These are phyloP conservation scores for Sebastes aleutianus DNA, from an alignment of 2,797 vertebrate genomes.

Conservation along the genomic window DNA sequence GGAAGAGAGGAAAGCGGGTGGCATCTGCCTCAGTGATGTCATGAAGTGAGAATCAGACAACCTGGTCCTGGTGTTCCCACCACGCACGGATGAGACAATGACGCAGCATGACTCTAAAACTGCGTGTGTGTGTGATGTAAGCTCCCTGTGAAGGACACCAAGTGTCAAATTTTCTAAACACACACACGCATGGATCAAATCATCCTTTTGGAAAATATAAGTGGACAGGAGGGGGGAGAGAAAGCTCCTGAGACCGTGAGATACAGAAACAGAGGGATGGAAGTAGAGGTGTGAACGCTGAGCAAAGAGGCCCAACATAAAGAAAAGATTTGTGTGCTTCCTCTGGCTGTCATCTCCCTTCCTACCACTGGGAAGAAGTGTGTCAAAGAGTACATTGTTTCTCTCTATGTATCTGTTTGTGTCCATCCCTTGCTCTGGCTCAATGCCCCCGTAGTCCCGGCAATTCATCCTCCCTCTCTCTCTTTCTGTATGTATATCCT, in stretches of 20 bases:
- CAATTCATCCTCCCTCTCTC: slow-evolving; percentile 39
- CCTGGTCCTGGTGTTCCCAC: slow-evolving; percentile 36
- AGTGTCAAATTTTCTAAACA: slow-evolving; percentile 32
- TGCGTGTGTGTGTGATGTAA: slow-evolving; percentile 3
- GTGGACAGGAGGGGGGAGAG: neutral
- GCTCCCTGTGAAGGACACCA: slow-evolving; percentile 35
- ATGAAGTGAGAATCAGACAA: slow-evolving; percentile 27
- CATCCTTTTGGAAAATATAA: slow-evolving; percentile 28
- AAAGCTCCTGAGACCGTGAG: slow-evolving; percentile 23
- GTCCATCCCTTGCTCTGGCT: slow-evolving; percentile 51
- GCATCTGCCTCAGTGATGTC: slow-evolving; percentile 43
- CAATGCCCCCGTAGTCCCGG: slow-evolving; percentile 35
- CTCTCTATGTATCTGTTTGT: slow-evolving; percentile 62
- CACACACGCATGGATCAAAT: slow-evolving; percentile 25
- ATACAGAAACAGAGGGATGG: slow-evolving; percentile 45
- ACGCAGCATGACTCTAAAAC: slow-evolving; percentile 40
- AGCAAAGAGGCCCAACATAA: slow-evolving; percentile 54
- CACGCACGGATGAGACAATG: slow-evolving; percentile 32
- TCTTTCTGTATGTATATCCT: slow-evolving; percentile 27
- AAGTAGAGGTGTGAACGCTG: slow-evolving; percentile 60
- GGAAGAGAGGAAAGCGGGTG: neutral
- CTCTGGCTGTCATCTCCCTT: slow-evolving; percentile 58
- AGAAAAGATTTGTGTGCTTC: slow-evolving; percentile 70
- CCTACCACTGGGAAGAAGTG: slow-evolving; percentile 62
- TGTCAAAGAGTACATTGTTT: slow-evolving; percentile 75